Conservation (phyloP, 2,888 invertebrate genomes). For the Cyclophora punctaria region DNA sequence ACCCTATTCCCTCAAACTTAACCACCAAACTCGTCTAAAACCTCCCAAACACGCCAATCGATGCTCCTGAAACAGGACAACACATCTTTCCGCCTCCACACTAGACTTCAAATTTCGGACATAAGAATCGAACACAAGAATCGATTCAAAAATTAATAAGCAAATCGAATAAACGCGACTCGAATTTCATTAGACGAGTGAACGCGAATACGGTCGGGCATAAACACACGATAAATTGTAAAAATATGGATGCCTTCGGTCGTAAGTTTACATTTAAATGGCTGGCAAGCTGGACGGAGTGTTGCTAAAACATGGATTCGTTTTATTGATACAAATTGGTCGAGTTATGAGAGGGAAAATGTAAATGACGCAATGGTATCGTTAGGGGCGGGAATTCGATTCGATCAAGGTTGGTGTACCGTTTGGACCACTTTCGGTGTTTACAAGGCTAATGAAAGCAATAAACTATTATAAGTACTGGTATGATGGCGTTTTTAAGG, state of each 20-base stretch:
- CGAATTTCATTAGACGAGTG: conserved; percentile 38
- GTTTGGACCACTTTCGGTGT: too few species aligned
- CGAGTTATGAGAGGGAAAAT: conserved; percentile 5
- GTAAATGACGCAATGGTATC: neutral
- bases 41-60: conserved; percentile 52
- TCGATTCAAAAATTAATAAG: conserved; percentile 44
- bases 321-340: conserved; percentile 10
- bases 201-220: conserved; percentile 1
- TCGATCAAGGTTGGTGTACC: too few species aligned
- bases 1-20: conserved; percentile 29
- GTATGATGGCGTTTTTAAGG: too few species aligned
- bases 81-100: conserved; percentile 66
- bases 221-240: conserved; percentile 36
- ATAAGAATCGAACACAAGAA: conserved; percentile 37
- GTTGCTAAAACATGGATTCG: conserved; percentile 16
- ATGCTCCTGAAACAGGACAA: conserved; percentile 69
- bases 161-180: conserved; percentile 39
- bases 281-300: conserved; percentile 13
- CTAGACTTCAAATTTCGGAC: conserved; percentile 48
- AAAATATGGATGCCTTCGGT: conserved; percentile 34
- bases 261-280: conserved; percentile 34
- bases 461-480: too few species aligned
- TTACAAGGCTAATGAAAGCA: too few species aligned
- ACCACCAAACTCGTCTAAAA: conserved; percentile 20
- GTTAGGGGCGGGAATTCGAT: too few species aligned